Evolutionary conservation across 2,113 vertebrate genomes (phyloP), one percentile per base, ranked within the genome.

Genomic region (Gnathonemus echidnorhynchus): DNA sequence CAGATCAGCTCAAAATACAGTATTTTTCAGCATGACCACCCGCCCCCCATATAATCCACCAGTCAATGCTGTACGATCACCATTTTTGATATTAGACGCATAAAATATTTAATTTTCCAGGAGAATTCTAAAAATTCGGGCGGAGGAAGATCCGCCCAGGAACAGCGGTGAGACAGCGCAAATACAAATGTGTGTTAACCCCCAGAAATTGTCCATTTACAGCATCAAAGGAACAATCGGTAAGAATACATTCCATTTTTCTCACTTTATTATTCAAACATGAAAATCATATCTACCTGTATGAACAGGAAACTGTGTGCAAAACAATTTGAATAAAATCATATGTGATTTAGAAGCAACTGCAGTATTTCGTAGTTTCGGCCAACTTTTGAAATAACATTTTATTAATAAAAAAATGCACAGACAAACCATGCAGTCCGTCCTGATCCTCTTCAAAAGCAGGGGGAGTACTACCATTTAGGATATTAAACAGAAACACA

Each of bases 221-320:
- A 97, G 95, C 92, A 94, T 95, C 21, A 94, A 96, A 45, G 97
- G 96, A 93, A 91, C 94, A 46, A 95, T 96, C 48, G 96, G 96
- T 96, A 27, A 94, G 94, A 89, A 70, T 24, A 19, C 11, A 8
- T 45, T 84, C 6, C 0, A 19, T 19, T 45, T 45, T 83, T 46
- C 11, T 21, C 77, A 62, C 24, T 19, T 56, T 56, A 8, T 62
- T 62, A 62, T 58, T 8, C 56, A 58, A 58, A 24, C 6, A 58
- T 24, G 53, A 24, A 58, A 58, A 24, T 6, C 21, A 58, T 58
- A 58, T 58, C 53, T 58, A 24, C 21, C 21, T n/a, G 56, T n/a
- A 58, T 58, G 7, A 58, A n/a, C 7, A 58, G n/a, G 24, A 58
- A 58, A 24, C 6, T 58, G 53, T 58, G 21, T 58, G 56, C 56